Percentiles rank a stretch among this genome's conserved stretches.
phyloP scores from a whole-genome alignment of 2,888 invertebrate genomes.

The Cordylochernes scorpioides region DNA sequence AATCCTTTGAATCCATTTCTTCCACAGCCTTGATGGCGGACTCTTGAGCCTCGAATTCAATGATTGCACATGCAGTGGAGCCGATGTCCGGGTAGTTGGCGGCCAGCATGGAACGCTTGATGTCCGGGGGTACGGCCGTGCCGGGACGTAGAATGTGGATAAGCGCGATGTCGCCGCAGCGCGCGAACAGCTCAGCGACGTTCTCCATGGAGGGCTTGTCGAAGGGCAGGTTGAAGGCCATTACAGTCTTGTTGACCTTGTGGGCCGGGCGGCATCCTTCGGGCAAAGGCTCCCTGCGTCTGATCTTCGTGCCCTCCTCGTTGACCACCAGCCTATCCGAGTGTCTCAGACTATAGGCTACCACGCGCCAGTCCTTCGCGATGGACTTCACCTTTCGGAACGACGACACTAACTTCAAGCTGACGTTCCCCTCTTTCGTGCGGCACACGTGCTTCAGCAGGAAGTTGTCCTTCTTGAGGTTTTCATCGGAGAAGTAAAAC shows the following conservation, averaged over 20 bases:
- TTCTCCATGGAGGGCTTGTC: slow-evolving; percentile 62
- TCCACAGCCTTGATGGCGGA: slow-evolving; percentile 56
- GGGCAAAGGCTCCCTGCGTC: slow-evolving; percentile 52
- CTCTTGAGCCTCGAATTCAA: slow-evolving; percentile 67
- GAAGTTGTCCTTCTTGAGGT: slow-evolving; percentile 81
- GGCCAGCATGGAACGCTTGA: slow-evolving; percentile 46
- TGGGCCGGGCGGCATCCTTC: too few relatives aligned
- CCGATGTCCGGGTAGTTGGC: slow-evolving; percentile 57
- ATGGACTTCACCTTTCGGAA: slow-evolving; percentile 80
- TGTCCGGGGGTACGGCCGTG: slow-evolving; percentile 65
- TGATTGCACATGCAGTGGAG: slow-evolving; percentile 52
- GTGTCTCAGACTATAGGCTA: slow-evolving; percentile 51
- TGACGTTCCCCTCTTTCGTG: slow-evolving; percentile 84
- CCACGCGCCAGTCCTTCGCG: slow-evolving; percentile 75
- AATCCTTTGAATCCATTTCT: too few relatives aligned
- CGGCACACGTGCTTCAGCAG: slow-evolving; percentile 73
- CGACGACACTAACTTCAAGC: slow-evolving; percentile 72
- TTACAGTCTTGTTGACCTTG: slow-evolving; percentile 66
- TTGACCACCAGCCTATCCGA: slow-evolving; percentile 62
- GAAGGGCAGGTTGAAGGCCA: slow-evolving; percentile 55
- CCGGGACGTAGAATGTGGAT: slow-evolving; percentile 65
- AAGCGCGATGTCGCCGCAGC: slow-evolving; percentile 64
- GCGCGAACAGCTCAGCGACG: slow-evolving; percentile 64
- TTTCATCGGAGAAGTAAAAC: slow-evolving; percentile 81
- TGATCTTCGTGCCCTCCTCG: slow-evolving; percentile 61